Evolutionary conservation across 2,888 invertebrate genomes (phyloP), one percentile per base, ranked within the genome.

Genomic region (Rhogogaster chlorosoma): DNA sequence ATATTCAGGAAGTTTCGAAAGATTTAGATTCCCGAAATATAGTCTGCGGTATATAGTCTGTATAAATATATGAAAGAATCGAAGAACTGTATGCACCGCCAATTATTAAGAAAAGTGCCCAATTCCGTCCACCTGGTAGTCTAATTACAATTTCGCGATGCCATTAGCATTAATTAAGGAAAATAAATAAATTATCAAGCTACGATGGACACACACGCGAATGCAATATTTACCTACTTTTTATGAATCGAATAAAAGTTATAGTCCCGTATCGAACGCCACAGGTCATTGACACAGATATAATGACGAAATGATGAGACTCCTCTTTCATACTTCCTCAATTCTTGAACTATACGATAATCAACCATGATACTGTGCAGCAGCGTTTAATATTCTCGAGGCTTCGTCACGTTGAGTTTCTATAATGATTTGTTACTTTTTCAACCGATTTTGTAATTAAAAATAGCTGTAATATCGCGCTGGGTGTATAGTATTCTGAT

Each of bases 151-250:
- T 38, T 42, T 18, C 32, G 32, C 36, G 7, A 73, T 73, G 1
- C 26, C 38, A 42, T 73, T 73, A 42, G 42, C 29, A 70, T 73
- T 73, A 42, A 73, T 73, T 38, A 42, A 10, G 9, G 9, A 42
- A 38, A 10, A 73, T 22, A n/a, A n/a, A 42, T 73, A 73, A 42
- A 42, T 73, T 42, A 42, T 9, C 42, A n/a, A 26, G n/a, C 7
- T 42, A 73, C n/a, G 42, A 73, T 42, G 42, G 12, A 32, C 53
- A 18, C 4, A 67, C 67, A 67, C 67, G 67, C 67, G 32, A 15
- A 67, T 67, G 67, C 67, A 67, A 42, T 73, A 73, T 73, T 73
- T 73, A 73, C 71, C 71, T 42, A 73, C 71, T 73, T 73, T 73
- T 73, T 42, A 42, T 73, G 38, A 73, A 73, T 42, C 71, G 42